A percentile compares a stretch with the other conserved stretches of the same genome.
These are phyloP conservation scores for Hirtodrosophila histrioides DNA, from an alignment of 2,888 invertebrate species.

Conservation along the genomic window DNA sequence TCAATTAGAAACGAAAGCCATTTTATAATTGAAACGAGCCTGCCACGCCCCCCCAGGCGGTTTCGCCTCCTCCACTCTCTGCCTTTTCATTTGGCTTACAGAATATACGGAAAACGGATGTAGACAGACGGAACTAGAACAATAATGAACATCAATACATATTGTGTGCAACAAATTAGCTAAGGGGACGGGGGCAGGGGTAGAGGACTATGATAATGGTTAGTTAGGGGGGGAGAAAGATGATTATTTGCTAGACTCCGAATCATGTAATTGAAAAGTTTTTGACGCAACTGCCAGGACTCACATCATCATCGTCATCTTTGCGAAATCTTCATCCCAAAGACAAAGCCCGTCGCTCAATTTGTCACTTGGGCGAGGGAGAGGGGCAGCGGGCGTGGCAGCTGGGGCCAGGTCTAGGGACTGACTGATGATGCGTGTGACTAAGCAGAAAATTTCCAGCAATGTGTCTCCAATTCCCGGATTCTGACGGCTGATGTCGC, in stretches of 20 bases:
- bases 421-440: slow-evolving; percentile 62
- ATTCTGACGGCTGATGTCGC: slow-evolving; percentile 17
- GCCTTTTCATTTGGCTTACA: slow-evolving; percentile 20
- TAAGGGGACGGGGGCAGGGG: background rate
- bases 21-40: slow-evolving; percentile 79
- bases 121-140: slow-evolving; percentile 32
- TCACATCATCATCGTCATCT: slow-evolving; percentile 25
- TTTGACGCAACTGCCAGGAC: slow-evolving; percentile 27
- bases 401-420: slow-evolving; percentile 22
- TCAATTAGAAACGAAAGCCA: slow-evolving; percentile 81
- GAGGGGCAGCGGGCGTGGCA: slow-evolving; percentile 45
- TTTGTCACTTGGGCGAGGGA: slow-evolving; percentile 64
- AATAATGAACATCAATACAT: slow-evolving; percentile 66
- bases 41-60: slow-evolving; percentile 24
- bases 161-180: slow-evolving; percentile 32
- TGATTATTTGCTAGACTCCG: slow-evolving; percentile 51
- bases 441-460: slow-evolving; percentile 62
- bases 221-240: slow-evolving; percentile 18
- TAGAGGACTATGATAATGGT: slow-evolving; percentile 41
- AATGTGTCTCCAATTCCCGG: slow-evolving; percentile 27
- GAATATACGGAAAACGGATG: slow-evolving; percentile 23
- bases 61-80: background rate
- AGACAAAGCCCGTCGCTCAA: slow-evolving; percentile 63
- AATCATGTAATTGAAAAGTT: slow-evolving; percentile 74
- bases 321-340: slow-evolving; percentile 22